phyloP scores from a whole-genome alignment of 92 coral and sea anemone genomes.

The Diadumene lineata region DNA sequence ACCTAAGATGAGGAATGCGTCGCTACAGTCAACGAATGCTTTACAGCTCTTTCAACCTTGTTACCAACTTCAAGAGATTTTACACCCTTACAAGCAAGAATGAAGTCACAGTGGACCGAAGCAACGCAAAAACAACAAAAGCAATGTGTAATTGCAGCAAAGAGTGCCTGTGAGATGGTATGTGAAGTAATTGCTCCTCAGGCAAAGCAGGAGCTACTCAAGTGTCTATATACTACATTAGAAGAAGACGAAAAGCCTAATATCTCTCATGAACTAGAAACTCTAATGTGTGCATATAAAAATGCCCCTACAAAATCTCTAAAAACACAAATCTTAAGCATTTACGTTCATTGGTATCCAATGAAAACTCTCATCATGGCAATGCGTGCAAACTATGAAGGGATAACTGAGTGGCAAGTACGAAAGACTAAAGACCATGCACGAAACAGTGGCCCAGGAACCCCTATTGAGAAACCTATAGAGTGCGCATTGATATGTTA shows the following conservation, averaged over 20 bases:
- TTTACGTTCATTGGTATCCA: conserved; percentile 45
- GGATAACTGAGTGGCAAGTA: conserved; percentile 50
- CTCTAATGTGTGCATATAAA: conserved; percentile 54
- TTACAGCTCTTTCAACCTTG: conserved; percentile 22
- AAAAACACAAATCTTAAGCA: conserved; percentile 64
- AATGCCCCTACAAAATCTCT: conserved; percentile 58
- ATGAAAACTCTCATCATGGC: conserved; percentile 39
- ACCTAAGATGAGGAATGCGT: conserved; percentile 13
- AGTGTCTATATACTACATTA: conserved; percentile 30
- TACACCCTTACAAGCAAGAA: conserved; percentile 23
- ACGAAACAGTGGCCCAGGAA: conserved; percentile 38
- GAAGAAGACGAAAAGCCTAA: neutral
- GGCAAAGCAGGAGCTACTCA: conserved; percentile 50
- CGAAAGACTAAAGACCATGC: conserved; percentile 53
- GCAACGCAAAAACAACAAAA: conserved; percentile 5
- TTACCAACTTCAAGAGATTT: conserved; percentile 18
- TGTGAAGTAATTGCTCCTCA: conserved; percentile 70
- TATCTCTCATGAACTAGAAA: conserved; percentile 40
- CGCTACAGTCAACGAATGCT: conserved; percentile 27
- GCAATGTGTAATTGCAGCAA: conserved; percentile 41
- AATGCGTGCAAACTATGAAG: conserved; percentile 42
- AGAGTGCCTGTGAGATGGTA: conserved; percentile 56
- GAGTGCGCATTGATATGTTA: conserved; percentile 37
- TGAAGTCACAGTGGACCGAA: conserved; percentile 9
- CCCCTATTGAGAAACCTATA: conserved; percentile 29